phyloP scores from a whole-genome alignment of 2,113 vertebrate species.

The Leucoraja erinaceus region DNA sequence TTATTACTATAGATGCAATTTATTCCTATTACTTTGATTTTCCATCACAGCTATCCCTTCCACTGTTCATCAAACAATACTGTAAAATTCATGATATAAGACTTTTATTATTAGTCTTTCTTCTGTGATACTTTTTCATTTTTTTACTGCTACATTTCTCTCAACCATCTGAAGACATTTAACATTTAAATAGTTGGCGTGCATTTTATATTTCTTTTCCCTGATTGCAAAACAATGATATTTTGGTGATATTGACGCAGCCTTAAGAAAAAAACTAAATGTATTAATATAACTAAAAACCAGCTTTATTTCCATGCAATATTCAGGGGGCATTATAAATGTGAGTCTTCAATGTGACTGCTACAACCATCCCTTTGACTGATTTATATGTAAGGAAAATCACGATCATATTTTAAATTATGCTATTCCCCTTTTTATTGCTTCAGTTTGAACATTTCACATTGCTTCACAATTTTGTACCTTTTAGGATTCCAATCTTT shows the following conservation, averaged over 20 bases:
- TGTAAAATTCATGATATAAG: slow-evolving; percentile 36
- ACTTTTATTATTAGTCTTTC: slow-evolving; percentile 29
- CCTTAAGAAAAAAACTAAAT: background rate
- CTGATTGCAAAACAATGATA: background rate
- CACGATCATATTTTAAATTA: background rate
- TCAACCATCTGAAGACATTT: slow-evolving; percentile 27
- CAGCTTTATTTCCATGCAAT: background rate
- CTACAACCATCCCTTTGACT: background rate
- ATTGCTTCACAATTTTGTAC: background rate
- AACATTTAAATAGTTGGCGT: slow-evolving; percentile 17
- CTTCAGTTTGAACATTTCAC: background rate
- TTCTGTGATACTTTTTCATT: background rate
- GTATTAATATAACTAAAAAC: background rate
- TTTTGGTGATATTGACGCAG: background rate
- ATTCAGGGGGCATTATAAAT: background rate
- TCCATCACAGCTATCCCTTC: slow-evolving; percentile 15
- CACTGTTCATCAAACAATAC: slow-evolving; percentile 37
- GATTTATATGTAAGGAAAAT: slow-evolving; percentile 13
- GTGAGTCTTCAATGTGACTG: background rate
- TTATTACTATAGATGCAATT: slow-evolving; percentile 29
- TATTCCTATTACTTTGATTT: slow-evolving; percentile 38
- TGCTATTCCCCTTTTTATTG: background rate
- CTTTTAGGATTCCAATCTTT: background rate
- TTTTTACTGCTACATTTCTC: slow-evolving; percentile 5
- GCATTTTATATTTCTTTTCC: background rate